These are phyloP conservation scores for Hyposoter didymator DNA, from an alignment of 2,888 invertebrate species.

Conservation along the genomic window DNA sequence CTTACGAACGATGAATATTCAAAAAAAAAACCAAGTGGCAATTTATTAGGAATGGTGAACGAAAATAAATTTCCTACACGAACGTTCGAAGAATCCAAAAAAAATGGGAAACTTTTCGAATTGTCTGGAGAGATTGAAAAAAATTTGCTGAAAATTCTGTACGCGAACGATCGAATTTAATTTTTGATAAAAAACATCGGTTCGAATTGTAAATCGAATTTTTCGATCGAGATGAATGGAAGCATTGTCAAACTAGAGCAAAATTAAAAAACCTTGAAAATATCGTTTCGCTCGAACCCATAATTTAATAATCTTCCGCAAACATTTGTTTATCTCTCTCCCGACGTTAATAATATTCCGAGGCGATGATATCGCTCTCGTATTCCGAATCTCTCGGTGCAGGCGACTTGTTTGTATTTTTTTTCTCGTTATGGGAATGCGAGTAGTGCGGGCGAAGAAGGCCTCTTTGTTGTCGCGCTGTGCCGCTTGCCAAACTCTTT, in stretches of 20 bases:
- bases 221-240: background rate
- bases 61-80: background rate
- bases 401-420: conserved; percentile 27
- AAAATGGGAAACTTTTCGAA: background rate
- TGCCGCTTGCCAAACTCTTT: conserved; percentile 75
- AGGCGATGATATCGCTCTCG: conserved; percentile 25
- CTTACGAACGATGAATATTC: background rate
- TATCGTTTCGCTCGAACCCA: background rate
- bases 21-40: background rate
- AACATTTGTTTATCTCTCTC: conserved; percentile 21
- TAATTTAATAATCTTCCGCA: conserved; percentile 10
- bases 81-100: background rate
- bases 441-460: conserved; percentile 59
- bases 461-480: conserved; percentile 69
- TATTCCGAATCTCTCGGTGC: conserved; percentile 57
- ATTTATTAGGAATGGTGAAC: background rate
- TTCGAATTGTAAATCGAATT: background rate
- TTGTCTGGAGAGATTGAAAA: background rate
- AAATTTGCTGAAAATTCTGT: background rate
- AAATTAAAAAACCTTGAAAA: background rate
- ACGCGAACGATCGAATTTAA: background rate
- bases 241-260: background rate
- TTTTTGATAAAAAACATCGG: background rate
- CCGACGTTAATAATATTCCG: conserved; percentile 26
- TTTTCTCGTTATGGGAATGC: conserved; percentile 40